Evolutionary conservation across 1,140 invertebrate genomes (phyloP), one percentile per base, ranked within the genome.

Genomic region (Neotoxoptera formosana): DNA sequence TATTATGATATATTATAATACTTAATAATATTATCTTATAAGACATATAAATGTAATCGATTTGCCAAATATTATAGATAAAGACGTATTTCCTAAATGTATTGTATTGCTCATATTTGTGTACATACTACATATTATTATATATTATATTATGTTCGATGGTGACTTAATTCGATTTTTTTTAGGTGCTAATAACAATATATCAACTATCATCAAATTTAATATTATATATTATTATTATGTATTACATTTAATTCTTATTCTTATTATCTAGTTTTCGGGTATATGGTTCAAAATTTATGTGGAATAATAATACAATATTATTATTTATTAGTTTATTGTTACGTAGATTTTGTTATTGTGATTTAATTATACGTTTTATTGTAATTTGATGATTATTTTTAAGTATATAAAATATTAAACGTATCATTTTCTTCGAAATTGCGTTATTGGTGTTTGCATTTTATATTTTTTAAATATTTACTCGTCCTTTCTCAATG

Each of bases 1-100:
- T 87, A 48, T 87, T 87, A 20, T 30, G 48, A 41, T 87, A 51
- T n/a, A 17, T n/a, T 21, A 87, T 51, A 25, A 23, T n/a, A n/a
- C 14, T 9, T 53, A 53, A 36, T 34, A 30, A 30, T 53, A 89
- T 7, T 89, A 89, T 17, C 23, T 34, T 14, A 34, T 89, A 88
- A 88, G 7, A 89, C 88, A 67, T 56, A 67, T 67, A n/a, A n/a
- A 34, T 76, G 34, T 41, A 41, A 90, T 90, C 88, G 53, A 60
- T 90, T 60, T 90, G 89, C 89, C 89, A 90, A 90, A 90, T 67
- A 34, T 67, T 34, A 90, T 67, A n/a, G 36, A 67, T 67, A 30
- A 67, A 36, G 6, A 90, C 34, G 9, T 90, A 67, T 90, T 47
- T 67, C 25, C 36, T 90, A 14, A 56, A 67, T n/a, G n/a, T n/a